Conservation (phyloP, 1,140 invertebrate species). For the Philaenus spumarius region DNA sequence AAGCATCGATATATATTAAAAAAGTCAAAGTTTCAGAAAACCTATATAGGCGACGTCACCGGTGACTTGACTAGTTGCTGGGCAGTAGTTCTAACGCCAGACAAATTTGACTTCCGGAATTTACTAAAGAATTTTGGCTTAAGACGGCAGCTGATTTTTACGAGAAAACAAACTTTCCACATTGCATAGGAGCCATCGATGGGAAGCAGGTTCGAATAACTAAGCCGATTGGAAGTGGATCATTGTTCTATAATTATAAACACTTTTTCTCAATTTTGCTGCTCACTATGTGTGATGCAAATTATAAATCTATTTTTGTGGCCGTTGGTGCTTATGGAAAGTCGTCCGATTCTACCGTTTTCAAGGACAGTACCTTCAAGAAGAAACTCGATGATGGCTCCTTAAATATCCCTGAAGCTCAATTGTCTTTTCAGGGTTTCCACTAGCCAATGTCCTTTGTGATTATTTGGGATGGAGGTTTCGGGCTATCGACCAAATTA, state of each 20-base stretch:
- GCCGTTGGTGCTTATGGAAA: conserved; percentile 8
- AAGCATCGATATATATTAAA: too few relatives aligned
- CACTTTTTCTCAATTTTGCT: conserved; percentile 33
- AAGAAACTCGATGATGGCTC: conserved; percentile 24
- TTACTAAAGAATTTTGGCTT: conserved; percentile 27
- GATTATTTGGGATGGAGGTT: conserved; percentile 41
- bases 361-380: too few relatives aligned
- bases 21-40: conserved; percentile 22
- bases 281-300: too few relatives aligned
- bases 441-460: conserved; percentile 31
- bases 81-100: conserved; percentile 9
- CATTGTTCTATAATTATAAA: conserved; percentile 19
- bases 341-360: too few relatives aligned
- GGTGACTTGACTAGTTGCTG: too few relatives aligned
- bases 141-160: background rate
- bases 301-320: conserved; percentile 11
- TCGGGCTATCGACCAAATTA: conserved; percentile 34
- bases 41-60: conserved; percentile 17
- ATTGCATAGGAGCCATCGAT: too few relatives aligned
- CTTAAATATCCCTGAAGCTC: conserved; percentile 30
- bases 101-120: conserved; percentile 11
- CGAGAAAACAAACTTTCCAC: conserved; percentile 36
- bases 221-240: conserved; percentile 5
- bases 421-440: conserved; percentile 26
- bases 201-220: conserved; percentile 32